A percentile compares a stretch with the other conserved stretches of the same genome.
Conservation (phyloP, 2,113 vertebrate genomes). For the Pionites leucogaster region DNA sequence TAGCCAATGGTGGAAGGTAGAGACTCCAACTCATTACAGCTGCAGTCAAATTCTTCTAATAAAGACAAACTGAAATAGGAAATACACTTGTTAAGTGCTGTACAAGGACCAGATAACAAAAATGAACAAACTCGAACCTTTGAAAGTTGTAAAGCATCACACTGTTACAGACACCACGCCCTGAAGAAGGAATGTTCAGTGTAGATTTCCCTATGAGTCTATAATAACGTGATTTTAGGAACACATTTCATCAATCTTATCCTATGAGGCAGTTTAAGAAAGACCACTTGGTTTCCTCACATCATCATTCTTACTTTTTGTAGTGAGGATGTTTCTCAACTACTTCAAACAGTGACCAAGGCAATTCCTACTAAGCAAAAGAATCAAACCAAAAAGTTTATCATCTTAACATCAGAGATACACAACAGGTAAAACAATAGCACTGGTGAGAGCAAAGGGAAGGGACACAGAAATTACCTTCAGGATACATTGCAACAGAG, state of each 20-base stretch:
- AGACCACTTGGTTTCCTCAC: not conserved
- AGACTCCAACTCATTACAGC: slow-evolving; percentile 96
- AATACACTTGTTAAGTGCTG: slow-evolving; percentile 13
- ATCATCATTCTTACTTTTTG: not conserved
- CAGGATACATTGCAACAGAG: not conserved
- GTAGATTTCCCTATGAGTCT: not conserved
- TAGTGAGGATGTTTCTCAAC: not conserved
- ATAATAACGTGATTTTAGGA: accelerated
- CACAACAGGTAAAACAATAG: not conserved
- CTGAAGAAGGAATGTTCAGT: not conserved
- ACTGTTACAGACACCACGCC: too few relatives aligned
- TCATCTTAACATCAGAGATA: not conserved
- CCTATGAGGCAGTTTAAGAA: not conserved
- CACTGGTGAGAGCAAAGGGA: not conserved
- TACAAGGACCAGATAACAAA: not conserved
- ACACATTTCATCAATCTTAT: not conserved
- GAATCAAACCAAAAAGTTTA: not conserved
- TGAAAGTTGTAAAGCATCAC: not conserved
- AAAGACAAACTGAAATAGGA: slow-evolving; percentile 88
- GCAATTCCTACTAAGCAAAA: not conserved
- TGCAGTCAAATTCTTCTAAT: slow-evolving; percentile 97
- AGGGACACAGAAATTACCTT: not conserved
- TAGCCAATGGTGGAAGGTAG: slow-evolving; percentile 94
- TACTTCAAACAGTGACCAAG: not conserved
- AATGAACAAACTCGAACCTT: not conserved